These are phyloP conservation scores for Acanthochromis polyacanthus DNA, from an alignment of 2,113 vertebrate species.

Conservation along the genomic window DNA sequence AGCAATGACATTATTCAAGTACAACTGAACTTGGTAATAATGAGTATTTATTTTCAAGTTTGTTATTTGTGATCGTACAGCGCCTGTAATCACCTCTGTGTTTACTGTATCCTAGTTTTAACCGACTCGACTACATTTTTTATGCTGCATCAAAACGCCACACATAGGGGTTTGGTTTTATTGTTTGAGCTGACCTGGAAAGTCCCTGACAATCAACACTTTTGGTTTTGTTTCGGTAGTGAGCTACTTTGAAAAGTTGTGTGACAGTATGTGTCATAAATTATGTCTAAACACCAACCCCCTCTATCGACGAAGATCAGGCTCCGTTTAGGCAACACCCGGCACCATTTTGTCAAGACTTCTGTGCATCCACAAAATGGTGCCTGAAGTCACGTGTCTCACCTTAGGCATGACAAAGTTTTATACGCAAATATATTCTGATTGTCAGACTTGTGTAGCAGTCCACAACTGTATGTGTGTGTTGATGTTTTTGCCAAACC, in stretches of 20 bases:
- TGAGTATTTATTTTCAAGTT: neutral
- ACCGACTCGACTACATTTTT: rapidly evolving
- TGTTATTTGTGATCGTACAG: rapidly evolving
- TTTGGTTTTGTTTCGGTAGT: rapidly evolving
- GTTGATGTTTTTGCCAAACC: neutral
- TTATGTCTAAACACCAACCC: constrained; percentile 11
- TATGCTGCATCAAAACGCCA: rapidly evolving
- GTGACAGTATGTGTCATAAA: constrained; percentile 18
- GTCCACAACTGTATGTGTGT: neutral
- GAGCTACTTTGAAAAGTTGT: constrained; percentile 38
- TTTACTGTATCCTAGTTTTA: neutral
- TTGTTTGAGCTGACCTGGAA: neutral
- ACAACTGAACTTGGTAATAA: neutral
- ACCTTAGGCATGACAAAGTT: no score
- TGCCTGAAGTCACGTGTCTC: neutral
- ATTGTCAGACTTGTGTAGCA: no score
- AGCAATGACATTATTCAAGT: rapidly evolving
- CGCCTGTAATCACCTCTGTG: rapidly evolving
- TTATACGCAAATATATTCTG: no score
- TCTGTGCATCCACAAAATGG: constrained; percentile 27
- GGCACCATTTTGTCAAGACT: constrained; percentile 43
- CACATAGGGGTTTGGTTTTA: rapidly evolving
- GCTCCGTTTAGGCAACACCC: rapidly evolving
- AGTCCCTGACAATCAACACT: constrained; percentile 43
- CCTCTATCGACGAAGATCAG: constrained; percentile 23